These are phyloP conservation scores for Lypha dubia DNA, from an alignment of 2,888 invertebrate species.

Conservation along the genomic window DNA sequence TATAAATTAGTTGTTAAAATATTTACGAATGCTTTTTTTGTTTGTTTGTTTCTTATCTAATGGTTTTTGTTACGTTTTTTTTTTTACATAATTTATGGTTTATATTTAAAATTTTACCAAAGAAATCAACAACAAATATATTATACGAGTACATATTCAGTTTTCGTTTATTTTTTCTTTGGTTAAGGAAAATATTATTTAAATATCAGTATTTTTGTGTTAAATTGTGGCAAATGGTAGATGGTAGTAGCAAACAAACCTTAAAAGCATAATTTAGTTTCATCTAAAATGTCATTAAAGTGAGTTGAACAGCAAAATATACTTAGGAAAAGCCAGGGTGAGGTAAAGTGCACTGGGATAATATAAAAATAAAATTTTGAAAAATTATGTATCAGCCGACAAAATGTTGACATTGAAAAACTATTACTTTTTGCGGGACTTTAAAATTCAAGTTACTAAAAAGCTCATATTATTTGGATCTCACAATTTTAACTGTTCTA, in stretches of 20 bases:
- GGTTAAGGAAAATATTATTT: slow-evolving; percentile 50
- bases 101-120: slow-evolving; percentile 34
- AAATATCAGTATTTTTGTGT: slow-evolving; percentile 33
- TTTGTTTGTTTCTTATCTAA: slow-evolving; percentile 49
- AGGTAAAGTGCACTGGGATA: neutral
- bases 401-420: too few species aligned
- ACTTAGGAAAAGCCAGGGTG: neutral
- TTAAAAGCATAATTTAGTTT: slow-evolving; percentile 55
- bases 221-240: slow-evolving; percentile 27
- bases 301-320: neutral
- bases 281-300: slow-evolving; percentile 17
- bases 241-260: neutral
- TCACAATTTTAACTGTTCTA: too few species aligned
- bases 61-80: slow-evolving; percentile 59
- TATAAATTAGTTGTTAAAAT: slow-evolving; percentile 70
- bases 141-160: neutral
- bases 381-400: too few species aligned
- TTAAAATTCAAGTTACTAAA: too few species aligned
- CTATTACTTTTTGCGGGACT: too few species aligned
- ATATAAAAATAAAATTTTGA: too few species aligned
- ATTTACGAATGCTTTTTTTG: slow-evolving; percentile 58
- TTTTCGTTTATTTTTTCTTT: slow-evolving; percentile 6
- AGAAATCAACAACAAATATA: slow-evolving; percentile 11
- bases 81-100: slow-evolving; percentile 64
- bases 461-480: too few species aligned